These are phyloP conservation scores for Syngnathus floridae DNA, from an alignment of 2,113 vertebrate genomes.

Conservation along the genomic window DNA sequence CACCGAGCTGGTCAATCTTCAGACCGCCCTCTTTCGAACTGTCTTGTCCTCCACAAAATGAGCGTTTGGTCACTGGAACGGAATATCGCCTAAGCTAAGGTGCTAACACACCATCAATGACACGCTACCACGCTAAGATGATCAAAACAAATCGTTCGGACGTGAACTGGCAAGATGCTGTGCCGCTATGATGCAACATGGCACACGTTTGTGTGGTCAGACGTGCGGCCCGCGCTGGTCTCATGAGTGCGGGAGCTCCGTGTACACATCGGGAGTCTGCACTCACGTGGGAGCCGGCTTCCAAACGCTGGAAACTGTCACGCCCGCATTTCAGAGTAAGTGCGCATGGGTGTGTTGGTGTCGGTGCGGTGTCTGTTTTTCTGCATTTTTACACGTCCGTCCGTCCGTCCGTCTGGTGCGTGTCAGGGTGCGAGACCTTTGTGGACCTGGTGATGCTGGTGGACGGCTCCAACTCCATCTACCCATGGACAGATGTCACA, in stretches of 20 bases:
- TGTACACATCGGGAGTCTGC: slow-evolving; percentile 95
- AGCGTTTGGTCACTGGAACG: too few species aligned
- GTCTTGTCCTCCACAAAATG: too few species aligned
- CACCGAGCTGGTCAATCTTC: too few species aligned
- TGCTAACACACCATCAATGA: background rate
- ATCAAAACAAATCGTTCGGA: background rate
- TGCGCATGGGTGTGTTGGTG: background rate
- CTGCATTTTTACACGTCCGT: background rate
- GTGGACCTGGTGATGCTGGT: slow-evolving; percentile 96
- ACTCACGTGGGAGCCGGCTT: slow-evolving; percentile 83
- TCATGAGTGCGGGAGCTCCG: slow-evolving; percentile 92
- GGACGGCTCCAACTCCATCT: slow-evolving; percentile 97
- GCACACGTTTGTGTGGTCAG: slow-evolving; percentile 54
- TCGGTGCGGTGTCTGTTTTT: background rate
- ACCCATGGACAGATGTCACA: slow-evolving; percentile 95
- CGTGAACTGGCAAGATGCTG: background rate
- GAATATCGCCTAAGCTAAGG: too few species aligned
- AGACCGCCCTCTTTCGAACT: too few species aligned
- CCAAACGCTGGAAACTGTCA: slow-evolving; percentile 80
- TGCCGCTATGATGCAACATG: too few species aligned
- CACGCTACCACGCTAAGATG: too few species aligned
- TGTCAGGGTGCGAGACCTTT: slow-evolving; percentile 89
- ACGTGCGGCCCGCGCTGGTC: slow-evolving; percentile 95
- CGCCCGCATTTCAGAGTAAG: slow-evolving; percentile 88
- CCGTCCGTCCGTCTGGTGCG: background rate